Evolutionary conservation across 2,888 invertebrate species (phyloP).

Genomic region (Xestia ashworthii): DNA sequence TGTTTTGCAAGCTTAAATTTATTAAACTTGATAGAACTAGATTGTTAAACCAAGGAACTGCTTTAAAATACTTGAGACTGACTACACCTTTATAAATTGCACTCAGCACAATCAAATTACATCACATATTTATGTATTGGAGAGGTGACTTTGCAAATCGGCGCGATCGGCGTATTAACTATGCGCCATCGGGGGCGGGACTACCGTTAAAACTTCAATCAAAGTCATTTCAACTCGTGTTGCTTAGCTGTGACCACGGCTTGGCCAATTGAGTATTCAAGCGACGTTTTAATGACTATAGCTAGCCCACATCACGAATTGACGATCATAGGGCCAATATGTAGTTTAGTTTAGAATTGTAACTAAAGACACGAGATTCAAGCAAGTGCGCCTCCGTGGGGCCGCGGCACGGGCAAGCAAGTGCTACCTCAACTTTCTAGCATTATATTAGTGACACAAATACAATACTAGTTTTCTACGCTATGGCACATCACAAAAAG

Average conservation of each 20-base stretch:
- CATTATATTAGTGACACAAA: neutral
- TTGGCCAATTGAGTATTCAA: neutral
- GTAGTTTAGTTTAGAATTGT: neutral
- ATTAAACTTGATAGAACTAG: neutral
- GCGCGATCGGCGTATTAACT: neutral
- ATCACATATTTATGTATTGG: neutral
- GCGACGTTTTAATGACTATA: neutral
- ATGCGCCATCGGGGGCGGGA: neutral
- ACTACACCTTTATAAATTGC: neutral
- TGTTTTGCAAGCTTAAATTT: neutral
- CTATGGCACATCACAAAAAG: neutral
- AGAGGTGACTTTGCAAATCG: neutral
- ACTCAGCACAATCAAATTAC: neutral
- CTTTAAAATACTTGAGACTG: neutral
- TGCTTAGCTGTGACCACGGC: neutral
- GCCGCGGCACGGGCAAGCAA: neutral
- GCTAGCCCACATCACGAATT: neutral
- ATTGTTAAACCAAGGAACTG: neutral
- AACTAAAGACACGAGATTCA: neutral
- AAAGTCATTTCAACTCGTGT: neutral
- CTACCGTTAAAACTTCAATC: constrained; percentile 3
- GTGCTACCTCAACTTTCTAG: too few relatives aligned
- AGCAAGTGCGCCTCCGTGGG: too few relatives aligned
- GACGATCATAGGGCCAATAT: neutral
- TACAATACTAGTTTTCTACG: neutral